phyloP scores from a whole-genome alignment of 2,113 vertebrate genomes.

The Fregata magnificens region DNA sequence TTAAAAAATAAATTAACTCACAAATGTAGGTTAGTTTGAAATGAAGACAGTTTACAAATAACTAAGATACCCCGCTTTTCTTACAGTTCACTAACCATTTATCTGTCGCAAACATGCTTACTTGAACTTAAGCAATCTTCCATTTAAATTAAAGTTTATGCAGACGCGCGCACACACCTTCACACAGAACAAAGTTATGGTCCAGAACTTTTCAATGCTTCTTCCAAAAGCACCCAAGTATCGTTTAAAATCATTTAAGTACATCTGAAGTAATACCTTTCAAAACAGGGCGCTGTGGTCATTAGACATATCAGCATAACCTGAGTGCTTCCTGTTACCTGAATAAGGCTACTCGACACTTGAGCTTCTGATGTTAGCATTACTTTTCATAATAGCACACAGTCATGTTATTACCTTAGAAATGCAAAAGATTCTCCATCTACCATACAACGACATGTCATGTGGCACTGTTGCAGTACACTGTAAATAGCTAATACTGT shows the following conservation, averaged over 20 bases:
- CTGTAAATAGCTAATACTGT: background rate
- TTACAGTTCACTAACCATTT: background rate
- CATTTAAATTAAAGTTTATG: background rate
- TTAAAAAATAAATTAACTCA: background rate
- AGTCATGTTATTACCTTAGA: background rate
- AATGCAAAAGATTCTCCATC: background rate
- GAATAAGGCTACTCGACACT: accelerated
- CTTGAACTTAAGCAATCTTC: background rate
- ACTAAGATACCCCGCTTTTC: background rate
- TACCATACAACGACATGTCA: too few species aligned
- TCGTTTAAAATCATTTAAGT: background rate
- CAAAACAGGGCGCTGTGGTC: background rate
- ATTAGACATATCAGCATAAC: background rate
- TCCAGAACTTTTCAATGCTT: background rate
- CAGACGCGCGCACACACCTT: background rate
- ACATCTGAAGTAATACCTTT: background rate
- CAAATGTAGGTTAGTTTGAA: background rate
- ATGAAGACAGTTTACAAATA: background rate
- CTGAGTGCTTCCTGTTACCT: background rate
- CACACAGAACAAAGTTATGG: background rate
- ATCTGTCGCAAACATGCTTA: background rate
- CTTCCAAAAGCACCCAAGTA: background rate
- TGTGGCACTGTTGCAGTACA: accelerated
- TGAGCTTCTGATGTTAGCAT: background rate
- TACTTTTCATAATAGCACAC: background rate